These are phyloP conservation scores for Troglohyphantes excavatus DNA, from an alignment of 2,888 invertebrate genomes.

Conservation along the genomic window DNA sequence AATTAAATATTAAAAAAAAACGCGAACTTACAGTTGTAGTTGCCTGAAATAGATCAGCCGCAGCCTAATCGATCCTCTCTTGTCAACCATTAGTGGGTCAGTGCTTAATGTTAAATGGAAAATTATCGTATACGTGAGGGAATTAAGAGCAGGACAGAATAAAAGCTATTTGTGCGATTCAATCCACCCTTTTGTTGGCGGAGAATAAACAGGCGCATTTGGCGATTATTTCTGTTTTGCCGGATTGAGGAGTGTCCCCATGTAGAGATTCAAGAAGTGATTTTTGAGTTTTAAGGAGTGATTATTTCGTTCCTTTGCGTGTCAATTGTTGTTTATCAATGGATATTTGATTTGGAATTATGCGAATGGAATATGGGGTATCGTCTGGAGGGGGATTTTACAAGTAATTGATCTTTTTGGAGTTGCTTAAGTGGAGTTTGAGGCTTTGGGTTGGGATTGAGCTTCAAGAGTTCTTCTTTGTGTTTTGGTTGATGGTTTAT, in stretches of 20 bases:
- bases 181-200: not conserved
- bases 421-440: too few species aligned
- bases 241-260: not conserved
- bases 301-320: not conserved
- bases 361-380: not conserved
- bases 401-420: too few species aligned
- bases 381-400: not conserved
- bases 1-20: too few species aligned
- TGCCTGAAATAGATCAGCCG: slow-evolving; percentile 23
- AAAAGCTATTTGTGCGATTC: not conserved
- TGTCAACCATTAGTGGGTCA: slow-evolving; percentile 34
- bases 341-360: not conserved
- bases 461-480: too few species aligned
- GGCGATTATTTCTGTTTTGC: not conserved
- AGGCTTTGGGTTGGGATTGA: too few species aligned
- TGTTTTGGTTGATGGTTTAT: too few species aligned
- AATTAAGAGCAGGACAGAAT: slow-evolving; percentile 7
- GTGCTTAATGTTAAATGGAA: slow-evolving; percentile 44
- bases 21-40: not conserved
- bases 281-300: not conserved
- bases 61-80: slow-evolving; percentile 3
- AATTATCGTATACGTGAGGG: slow-evolving; percentile 36
- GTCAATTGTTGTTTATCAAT: not conserved
- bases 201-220: not conserved
- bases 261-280: not conserved